These are phyloP conservation scores for Platanista minor DNA, from an alignment of 2,113 vertebrate genomes.

Conservation along the genomic window DNA sequence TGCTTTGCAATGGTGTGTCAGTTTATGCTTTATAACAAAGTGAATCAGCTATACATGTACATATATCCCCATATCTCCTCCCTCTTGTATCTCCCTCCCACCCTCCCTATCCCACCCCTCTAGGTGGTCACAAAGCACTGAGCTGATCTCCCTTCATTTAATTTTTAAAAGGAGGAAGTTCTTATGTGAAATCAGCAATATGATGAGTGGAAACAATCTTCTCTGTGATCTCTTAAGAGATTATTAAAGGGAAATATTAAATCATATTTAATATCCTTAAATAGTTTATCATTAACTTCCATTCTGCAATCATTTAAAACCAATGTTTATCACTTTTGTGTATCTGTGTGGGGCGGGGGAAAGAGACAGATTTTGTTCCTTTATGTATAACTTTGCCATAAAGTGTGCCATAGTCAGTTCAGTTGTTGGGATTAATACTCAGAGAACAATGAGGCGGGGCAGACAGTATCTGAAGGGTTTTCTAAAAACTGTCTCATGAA, in stretches of 20 bases:
- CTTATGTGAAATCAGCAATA: background rate
- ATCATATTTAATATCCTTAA: background rate
- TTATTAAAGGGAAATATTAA: background rate
- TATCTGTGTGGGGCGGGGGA: background rate
- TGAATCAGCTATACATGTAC: no score
- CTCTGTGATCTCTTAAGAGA: background rate
- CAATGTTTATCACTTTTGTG: background rate
- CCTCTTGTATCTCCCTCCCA: no score
- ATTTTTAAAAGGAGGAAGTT: background rate
- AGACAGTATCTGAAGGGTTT: background rate
- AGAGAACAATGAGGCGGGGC: background rate
- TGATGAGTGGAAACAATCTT: background rate
- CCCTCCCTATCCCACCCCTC: no score
- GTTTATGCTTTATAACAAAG: no score
- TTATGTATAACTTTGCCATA: background rate
- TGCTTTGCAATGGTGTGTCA: no score
- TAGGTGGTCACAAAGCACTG: no score
- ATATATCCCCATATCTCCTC: no score
- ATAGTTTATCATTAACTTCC: background rate
- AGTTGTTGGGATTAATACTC: background rate
- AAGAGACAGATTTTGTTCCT: background rate
- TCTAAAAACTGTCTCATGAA: background rate
- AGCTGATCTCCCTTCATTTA: background rate
- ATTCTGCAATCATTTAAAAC: constrained; percentile 26
- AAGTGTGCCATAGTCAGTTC: background rate